phyloP scores from a whole-genome alignment of 1,140 invertebrate genomes.

The Drosophila equinoxialis region DNA sequence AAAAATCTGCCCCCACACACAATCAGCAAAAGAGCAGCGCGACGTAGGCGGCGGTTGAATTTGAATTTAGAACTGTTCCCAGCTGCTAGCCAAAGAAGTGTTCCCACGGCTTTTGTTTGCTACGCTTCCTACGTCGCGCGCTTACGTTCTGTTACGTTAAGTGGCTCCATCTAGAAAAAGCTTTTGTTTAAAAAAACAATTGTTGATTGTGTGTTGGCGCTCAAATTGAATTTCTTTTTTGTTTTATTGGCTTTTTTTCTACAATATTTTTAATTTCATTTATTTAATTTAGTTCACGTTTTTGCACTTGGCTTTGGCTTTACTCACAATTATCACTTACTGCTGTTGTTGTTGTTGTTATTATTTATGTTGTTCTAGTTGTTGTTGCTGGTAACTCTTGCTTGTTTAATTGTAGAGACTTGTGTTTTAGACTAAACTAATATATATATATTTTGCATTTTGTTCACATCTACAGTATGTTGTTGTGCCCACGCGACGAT shows the following conservation, averaged over 20 bases:
- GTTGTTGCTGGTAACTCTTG: constrained; percentile 45
- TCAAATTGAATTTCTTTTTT: neutral
- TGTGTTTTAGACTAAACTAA: neutral
- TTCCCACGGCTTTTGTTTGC: constrained; percentile 28
- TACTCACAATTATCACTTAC: constrained; percentile 1
- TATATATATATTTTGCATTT: constrained; percentile 7
- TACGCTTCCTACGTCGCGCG: constrained; percentile 24
- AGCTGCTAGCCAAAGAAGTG: constrained; percentile 20
- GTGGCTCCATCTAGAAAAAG: constrained; percentile 66
- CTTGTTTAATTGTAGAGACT: constrained; percentile 19
- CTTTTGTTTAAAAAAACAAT: constrained; percentile 29
- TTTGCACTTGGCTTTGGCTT: constrained; percentile 30
- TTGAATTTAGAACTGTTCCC: constrained; percentile 40
- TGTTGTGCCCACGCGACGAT: constrained; percentile 93
- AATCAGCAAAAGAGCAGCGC: constrained; percentile 19
- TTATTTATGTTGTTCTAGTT: constrained; percentile 21
- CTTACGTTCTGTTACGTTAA: constrained; percentile 18
- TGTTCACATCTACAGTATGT: constrained; percentile 88
- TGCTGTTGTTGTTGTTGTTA: constrained; percentile 21
- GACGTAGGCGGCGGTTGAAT: constrained; percentile 19
- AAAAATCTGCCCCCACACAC: constrained; percentile 26
- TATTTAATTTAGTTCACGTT: constrained; percentile 17
- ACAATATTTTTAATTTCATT: constrained; percentile 12
- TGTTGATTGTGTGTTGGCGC: constrained; percentile 84
- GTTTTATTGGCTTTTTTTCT: neutral